These are phyloP conservation scores for Hapalemur alaotrensis DNA, from an alignment of 2,797 vertebrate species.

Conservation along the genomic window DNA sequence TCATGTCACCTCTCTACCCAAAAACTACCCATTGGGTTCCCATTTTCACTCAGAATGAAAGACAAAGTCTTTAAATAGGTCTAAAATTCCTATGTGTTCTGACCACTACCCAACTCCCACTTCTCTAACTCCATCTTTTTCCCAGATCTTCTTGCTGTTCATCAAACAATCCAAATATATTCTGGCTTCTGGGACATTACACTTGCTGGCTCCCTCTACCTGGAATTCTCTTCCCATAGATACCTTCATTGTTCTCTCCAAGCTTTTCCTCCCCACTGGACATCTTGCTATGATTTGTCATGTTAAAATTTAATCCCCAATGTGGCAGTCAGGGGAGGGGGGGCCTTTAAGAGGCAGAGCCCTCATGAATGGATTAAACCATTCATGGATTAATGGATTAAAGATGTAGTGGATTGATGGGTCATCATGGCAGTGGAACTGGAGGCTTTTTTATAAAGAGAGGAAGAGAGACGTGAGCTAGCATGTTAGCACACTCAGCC, in stretches of 20 bases:
- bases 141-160: background rate
- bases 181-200: background rate
- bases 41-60: background rate
- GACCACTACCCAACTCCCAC: accelerated
- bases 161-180: background rate
- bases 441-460: background rate
- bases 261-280: background rate
- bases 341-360: background rate
- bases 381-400: background rate
- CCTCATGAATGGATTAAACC: background rate
- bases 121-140: background rate
- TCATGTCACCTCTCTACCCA: background rate
- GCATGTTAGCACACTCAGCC: background rate
- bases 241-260: background rate
- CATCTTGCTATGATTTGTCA: background rate
- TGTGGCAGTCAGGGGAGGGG: background rate
- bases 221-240: background rate
- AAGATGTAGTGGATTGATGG: background rate
- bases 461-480: background rate
- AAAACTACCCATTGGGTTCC: background rate
- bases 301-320: background rate
- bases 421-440: background rate
- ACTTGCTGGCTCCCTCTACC: background rate
- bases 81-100: background rate
- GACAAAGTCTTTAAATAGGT: background rate